Evolutionary conservation across 2,797 vertebrate species (phyloP).

Genomic region (Syncerus caffer): DNA sequence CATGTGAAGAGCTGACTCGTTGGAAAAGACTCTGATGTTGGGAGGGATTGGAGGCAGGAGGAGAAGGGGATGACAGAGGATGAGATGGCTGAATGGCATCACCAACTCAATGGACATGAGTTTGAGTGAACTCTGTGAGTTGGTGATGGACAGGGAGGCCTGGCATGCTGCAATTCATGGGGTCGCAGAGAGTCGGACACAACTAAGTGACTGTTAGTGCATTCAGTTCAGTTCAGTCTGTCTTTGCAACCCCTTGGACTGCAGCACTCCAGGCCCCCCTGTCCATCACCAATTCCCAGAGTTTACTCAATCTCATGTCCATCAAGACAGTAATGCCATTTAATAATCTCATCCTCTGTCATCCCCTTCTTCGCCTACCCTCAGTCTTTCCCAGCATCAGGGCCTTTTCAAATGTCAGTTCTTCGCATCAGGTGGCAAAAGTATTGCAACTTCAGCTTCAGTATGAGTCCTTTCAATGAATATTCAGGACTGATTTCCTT

Average conservation of each 20-base stretch:
- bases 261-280: fast-evolving
- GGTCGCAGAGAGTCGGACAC: no score
- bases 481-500: neutral
- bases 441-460: neutral
- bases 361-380: neutral
- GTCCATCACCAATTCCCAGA: neutral
- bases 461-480: neutral
- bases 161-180: no score
- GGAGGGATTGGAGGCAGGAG: no score
- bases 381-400: neutral
- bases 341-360: neutral
- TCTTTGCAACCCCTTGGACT: neutral
- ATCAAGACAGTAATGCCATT: neutral
- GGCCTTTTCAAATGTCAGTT: neutral
- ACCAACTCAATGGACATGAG: no score
- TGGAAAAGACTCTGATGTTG: no score
- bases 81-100: no score
- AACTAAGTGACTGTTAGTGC: no score
- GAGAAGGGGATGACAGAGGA: no score
- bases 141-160: no score
- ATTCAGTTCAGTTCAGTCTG: neutral
- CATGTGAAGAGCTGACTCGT: no score
- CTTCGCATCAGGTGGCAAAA: neutral
- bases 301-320: neutral
- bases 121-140: no score